Conservation (phyloP, 53 echinoderm and acorn worm genomes). For the Astropecten irregularis region DNA sequence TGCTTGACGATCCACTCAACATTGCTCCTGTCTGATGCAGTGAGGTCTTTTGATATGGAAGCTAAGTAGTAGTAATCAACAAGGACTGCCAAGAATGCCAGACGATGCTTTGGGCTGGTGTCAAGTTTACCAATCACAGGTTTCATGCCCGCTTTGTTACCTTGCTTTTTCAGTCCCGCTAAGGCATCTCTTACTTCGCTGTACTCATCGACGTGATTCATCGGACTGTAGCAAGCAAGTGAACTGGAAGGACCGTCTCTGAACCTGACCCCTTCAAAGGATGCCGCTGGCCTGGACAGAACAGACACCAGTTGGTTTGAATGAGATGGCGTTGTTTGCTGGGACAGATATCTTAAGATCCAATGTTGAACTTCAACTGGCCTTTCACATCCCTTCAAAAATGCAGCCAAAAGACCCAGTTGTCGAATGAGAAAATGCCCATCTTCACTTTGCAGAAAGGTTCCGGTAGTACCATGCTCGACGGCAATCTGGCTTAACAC, state of each 20-base stretch:
- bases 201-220: slow-evolving; percentile 33
- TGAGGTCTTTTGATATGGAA: slow-evolving; percentile 11
- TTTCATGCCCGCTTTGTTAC: not conserved
- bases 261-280: not conserved
- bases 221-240: slow-evolving; percentile 16
- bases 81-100: slow-evolving; percentile 49
- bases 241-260: not conserved
- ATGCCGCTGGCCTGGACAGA: not conserved
- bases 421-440: not conserved
- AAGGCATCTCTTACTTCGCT: slow-evolving; percentile 30
- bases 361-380: not conserved
- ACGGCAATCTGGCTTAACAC: slow-evolving; percentile 11
- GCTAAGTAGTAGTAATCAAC: slow-evolving; percentile 37
- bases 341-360: slow-evolving; percentile 8
- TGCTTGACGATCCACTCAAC: slow-evolving; percentile 29
- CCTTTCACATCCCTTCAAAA: not conserved
- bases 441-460: not conserved
- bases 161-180: slow-evolving; percentile 1
- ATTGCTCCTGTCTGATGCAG: slow-evolving; percentile 5
- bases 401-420: not conserved
- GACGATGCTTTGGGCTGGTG: slow-evolving; percentile 30
- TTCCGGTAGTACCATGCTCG: not conserved
- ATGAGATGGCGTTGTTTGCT: not conserved
- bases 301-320: not conserved
- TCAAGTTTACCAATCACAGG: not conserved